phyloP scores from a whole-genome alignment of 2,113 vertebrate genomes.

The Apeltes quadracus region DNA sequence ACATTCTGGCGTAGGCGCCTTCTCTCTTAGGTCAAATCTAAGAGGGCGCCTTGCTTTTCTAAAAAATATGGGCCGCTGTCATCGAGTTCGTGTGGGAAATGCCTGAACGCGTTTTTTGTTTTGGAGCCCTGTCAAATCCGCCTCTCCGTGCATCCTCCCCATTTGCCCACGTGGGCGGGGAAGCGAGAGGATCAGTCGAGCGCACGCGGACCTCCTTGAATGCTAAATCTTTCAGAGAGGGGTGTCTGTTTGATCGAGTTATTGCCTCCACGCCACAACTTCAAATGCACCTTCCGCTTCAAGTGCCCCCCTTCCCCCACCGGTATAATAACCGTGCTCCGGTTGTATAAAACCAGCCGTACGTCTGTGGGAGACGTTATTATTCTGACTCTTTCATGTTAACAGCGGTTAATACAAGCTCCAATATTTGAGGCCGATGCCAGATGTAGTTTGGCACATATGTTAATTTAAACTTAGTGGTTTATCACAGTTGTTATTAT shows the following conservation, averaged over 20 bases:
- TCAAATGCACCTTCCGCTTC: constrained; percentile 5
- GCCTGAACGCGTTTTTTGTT: constrained; percentile 43
- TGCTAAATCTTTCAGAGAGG: constrained; percentile 59
- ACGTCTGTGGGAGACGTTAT: constrained; percentile 23
- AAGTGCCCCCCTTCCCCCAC: constrained; percentile 22
- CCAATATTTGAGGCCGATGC: constrained; percentile 39
- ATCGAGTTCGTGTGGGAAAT: constrained; percentile 43
- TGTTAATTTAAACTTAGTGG: no score
- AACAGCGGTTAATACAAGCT: constrained; percentile 41
- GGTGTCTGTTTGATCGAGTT: constrained; percentile 42
- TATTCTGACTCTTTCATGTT: constrained; percentile 54
- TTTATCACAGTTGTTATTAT: constrained; percentile 31
- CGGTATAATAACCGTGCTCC: constrained; percentile 31
- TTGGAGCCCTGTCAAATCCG: constrained; percentile 49
- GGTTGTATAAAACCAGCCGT: constrained; percentile 27
- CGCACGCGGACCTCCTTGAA: constrained; percentile 33
- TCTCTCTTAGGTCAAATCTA: constrained; percentile 49
- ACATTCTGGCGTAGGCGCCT: constrained; percentile 34
- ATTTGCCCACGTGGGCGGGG: constrained; percentile 58
- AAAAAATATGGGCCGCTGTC: constrained; percentile 25
- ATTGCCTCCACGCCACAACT: constrained; percentile 19
- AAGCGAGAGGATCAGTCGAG: constrained; percentile 51
- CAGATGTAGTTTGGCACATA: no score
- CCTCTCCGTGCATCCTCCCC: constrained; percentile 31
- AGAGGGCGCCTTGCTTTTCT: constrained; percentile 56